Conservation (phyloP, 2,888 invertebrate species). For the Cryptus viduatorius region DNA sequence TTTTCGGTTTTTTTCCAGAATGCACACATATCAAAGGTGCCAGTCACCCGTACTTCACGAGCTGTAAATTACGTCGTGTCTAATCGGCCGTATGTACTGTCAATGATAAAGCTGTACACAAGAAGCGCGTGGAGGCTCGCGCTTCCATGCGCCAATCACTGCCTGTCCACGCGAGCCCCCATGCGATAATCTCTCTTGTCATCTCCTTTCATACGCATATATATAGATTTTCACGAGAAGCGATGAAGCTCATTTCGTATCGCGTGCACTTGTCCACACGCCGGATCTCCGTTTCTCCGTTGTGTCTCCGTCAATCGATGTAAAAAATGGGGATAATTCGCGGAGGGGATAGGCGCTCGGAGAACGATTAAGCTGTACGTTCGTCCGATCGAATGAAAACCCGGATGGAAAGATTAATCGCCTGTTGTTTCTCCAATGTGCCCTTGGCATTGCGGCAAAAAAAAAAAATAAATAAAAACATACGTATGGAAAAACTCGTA, state of each 20-base stretch:
- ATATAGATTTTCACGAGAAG: not conserved
- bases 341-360: not conserved
- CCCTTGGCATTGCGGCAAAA: too few relatives aligned
- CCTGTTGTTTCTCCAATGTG: too few relatives aligned
- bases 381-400: not conserved
- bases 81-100: slow-evolving; percentile 53
- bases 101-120: slow-evolving; percentile 57
- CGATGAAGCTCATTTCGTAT: not conserved
- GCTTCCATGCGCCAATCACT: slow-evolving; percentile 78
- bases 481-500: too few relatives aligned
- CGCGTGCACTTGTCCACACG: slow-evolving; percentile 7
- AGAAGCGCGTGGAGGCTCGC: slow-evolving; percentile 72
- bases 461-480: too few relatives aligned
- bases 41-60: not conserved
- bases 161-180: slow-evolving; percentile 75
- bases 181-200: slow-evolving; percentile 33
- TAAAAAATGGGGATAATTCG: slow-evolving; percentile 17
- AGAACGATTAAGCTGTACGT: slow-evolving; percentile 14
- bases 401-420: too few relatives aligned
- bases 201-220: not conserved
- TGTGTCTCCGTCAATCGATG: slow-evolving; percentile 4
- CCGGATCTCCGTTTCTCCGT: not conserved
- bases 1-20: not conserved
- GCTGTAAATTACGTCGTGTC: slow-evolving; percentile 3
- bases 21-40: slow-evolving; percentile 9